phyloP scores from a whole-genome alignment of 1,140 invertebrate genomes.

The Drosophila mauritiana region DNA sequence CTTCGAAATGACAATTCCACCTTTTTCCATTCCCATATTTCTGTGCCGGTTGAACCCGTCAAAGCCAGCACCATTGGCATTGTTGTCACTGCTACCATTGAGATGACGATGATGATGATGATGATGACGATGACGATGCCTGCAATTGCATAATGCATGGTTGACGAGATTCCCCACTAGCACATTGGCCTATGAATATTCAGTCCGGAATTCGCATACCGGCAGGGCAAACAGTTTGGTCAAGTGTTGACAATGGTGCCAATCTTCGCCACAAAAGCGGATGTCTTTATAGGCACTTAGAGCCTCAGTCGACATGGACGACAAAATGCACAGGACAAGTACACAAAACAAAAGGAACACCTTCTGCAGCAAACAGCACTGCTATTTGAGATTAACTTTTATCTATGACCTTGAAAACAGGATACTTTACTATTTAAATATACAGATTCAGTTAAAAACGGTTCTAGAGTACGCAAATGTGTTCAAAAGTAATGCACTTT shows the following conservation, averaged over 20 bases:
- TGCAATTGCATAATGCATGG: constrained; percentile 74
- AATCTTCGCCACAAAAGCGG: constrained; percentile 58
- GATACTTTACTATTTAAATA: too few species aligned
- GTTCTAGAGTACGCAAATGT: too few species aligned
- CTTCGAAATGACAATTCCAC: constrained; percentile 44
- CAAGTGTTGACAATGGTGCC: constrained; percentile 69
- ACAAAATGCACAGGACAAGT: neutral
- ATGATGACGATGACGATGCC: constrained; percentile 7
- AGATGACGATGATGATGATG: constrained; percentile 29
- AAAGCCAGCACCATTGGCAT: constrained; percentile 40
- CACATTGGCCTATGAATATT: constrained; percentile 67
- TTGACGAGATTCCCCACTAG: constrained; percentile 28
- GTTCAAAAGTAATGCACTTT: neutral
- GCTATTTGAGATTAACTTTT: too few species aligned
- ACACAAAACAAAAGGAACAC: constrained; percentile 1
- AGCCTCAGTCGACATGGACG: constrained; percentile 16
- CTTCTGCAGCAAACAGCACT: too few species aligned
- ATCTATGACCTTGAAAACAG: too few species aligned
- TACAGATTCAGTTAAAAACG: too few species aligned
- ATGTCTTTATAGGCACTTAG: constrained; percentile 54
- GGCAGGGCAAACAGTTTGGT: constrained; percentile 33
- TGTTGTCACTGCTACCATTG: constrained; percentile 35
- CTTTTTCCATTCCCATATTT: constrained; percentile 15
- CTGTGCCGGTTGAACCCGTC: constrained; percentile 26
- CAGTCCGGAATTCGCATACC: constrained; percentile 40